Evolutionary conservation across 1,140 invertebrate species (phyloP).

Genomic region (Drosophila arawakana): DNA sequence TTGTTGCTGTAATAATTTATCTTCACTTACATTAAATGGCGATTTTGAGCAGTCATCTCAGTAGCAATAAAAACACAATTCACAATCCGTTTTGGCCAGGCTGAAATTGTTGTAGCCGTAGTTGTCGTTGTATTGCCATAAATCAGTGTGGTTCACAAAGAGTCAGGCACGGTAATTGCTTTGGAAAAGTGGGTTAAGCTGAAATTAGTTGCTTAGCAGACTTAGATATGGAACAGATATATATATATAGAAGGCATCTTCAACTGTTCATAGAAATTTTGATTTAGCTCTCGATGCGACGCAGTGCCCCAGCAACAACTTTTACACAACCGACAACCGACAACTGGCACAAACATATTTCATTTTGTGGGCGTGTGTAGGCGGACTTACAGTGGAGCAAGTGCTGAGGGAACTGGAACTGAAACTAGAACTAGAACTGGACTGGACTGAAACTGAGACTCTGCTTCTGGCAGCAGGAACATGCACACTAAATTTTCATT

Average conservation of each 20-base stretch:
- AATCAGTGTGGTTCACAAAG: slow-evolving; percentile 48
- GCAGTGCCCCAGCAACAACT: slow-evolving; percentile 53
- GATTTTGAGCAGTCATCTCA: slow-evolving; percentile 48
- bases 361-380: slow-evolving; percentile 21
- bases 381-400: slow-evolving; percentile 5
- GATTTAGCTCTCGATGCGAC: slow-evolving; percentile 75
- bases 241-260: slow-evolving; percentile 27
- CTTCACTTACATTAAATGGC: slow-evolving; percentile 74
- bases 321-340: slow-evolving; percentile 35
- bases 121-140: slow-evolving; percentile 56
- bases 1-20: slow-evolving; percentile 64
- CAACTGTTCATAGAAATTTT: slow-evolving; percentile 59
- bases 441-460: slow-evolving; percentile 15
- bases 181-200: slow-evolving; percentile 75
- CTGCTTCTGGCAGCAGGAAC: slow-evolving; percentile 69
- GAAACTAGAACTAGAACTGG: slow-evolving; percentile 22
- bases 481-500: slow-evolving; percentile 81
- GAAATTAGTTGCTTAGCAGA: slow-evolving; percentile 76
- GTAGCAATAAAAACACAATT: slow-evolving; percentile 56
- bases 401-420: slow-evolving; percentile 14
- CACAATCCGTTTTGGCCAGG: slow-evolving; percentile 33
- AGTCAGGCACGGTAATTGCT: slow-evolving; percentile 63
- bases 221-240: neutral
- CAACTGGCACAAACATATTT: slow-evolving; percentile 74
- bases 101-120: slow-evolving; percentile 15